phyloP scores from a whole-genome alignment of 2,797 vertebrate species.

The Ispidina picta region DNA sequence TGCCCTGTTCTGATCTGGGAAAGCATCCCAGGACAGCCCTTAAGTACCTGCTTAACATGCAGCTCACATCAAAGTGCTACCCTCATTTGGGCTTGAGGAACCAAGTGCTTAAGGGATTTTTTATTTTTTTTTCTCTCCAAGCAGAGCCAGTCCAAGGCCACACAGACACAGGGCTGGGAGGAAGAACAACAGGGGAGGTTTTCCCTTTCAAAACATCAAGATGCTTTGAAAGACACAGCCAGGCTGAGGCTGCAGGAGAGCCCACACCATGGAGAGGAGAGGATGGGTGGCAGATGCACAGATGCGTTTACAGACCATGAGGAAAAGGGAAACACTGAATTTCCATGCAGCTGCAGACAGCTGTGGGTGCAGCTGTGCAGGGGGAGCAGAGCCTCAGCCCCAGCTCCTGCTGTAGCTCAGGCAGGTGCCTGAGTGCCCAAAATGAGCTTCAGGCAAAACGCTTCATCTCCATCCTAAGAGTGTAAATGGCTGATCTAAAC shows the following conservation, averaged over 20 bases:
- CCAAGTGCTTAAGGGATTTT: background rate
- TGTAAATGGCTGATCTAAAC: background rate
- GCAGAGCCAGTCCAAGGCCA: slow-evolving; percentile 3
- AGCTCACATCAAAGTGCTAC: background rate
- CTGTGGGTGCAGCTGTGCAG: background rate
- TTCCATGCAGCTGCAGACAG: background rate
- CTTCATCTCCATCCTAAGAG: background rate
- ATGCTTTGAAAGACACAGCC: background rate
- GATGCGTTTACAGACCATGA: background rate
- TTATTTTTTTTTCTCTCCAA: background rate
- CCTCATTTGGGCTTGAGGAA: slow-evolving; percentile 16
- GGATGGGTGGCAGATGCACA: rapidly evolving
- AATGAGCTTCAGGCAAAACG: background rate
- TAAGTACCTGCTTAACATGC: slow-evolving; percentile 18
- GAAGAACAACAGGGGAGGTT: background rate
- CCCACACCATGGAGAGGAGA: rapidly evolving
- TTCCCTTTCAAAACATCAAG: background rate
- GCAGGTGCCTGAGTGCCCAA: background rate
- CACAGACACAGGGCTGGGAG: background rate
- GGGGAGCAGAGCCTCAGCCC: background rate
- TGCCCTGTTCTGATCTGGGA: slow-evolving; percentile 12
- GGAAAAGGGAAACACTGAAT: background rate
- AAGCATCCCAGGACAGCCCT: slow-evolving; percentile 48
- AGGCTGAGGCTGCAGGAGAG: background rate
- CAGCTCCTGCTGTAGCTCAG: rapidly evolving